A percentile compares a stretch with the other conserved stretches of the same genome.
Conservation (phyloP, 2,113 vertebrate genomes). For the Platysternon megacephalum region DNA sequence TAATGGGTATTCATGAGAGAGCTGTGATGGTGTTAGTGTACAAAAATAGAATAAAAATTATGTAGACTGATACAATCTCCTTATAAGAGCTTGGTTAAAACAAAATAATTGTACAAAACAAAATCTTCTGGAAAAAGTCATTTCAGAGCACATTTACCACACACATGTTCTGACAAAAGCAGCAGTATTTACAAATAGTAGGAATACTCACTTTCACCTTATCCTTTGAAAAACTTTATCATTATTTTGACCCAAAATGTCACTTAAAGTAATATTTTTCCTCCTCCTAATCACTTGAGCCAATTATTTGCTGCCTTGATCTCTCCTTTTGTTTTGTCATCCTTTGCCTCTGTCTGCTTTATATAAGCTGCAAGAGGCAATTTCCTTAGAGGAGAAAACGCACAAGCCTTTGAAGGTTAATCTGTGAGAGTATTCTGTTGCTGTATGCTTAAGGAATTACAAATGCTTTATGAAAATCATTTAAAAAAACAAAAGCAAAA, state of each 20-base stretch:
- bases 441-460: constrained; percentile 59
- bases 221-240: constrained; percentile 35
- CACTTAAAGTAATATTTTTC: constrained; percentile 43
- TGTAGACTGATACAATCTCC: not conserved
- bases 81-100: constrained; percentile 46
- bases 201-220: constrained; percentile 42
- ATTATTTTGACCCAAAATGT: constrained; percentile 60
- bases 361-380: constrained; percentile 52
- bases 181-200: not conserved
- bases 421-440: constrained; percentile 38
- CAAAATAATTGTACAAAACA: constrained; percentile 32
- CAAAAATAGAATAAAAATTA: constrained; percentile 3
- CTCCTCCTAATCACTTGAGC: constrained; percentile 36
- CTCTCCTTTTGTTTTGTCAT: constrained; percentile 57
- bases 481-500: constrained; percentile 40
- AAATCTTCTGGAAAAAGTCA: not conserved
- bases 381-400: constrained; percentile 52
- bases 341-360: constrained; percentile 48
- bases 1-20: not conserved
- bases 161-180: constrained; percentile 24
- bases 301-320: constrained; percentile 65
- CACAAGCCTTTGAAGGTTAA: constrained; percentile 61
- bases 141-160: constrained; percentile 30
- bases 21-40: not conserved
- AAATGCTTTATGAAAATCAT: constrained; percentile 35